These are phyloP conservation scores for Parnassius glacialis DNA, from an alignment of 2,888 invertebrate genomes.

Conservation along the genomic window DNA sequence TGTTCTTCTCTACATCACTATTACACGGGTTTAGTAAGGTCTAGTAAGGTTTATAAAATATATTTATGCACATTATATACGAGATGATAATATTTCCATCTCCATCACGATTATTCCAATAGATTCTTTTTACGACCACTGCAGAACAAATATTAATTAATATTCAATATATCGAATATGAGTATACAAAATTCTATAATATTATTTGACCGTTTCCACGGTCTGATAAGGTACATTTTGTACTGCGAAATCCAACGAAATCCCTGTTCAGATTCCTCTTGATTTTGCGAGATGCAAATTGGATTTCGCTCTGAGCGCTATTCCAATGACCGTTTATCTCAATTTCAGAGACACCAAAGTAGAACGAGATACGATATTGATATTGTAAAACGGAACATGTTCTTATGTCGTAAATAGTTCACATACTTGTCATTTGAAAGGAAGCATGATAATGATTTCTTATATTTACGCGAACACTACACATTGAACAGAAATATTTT, in stretches of 20 bases:
- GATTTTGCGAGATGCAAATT: conserved; percentile 63
- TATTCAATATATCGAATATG: background rate
- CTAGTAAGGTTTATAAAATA: no score
- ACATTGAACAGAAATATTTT: no score
- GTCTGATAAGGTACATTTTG: no score
- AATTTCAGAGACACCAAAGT: conserved; percentile 43
- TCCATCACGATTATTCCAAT: no score
- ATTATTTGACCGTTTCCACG: conserved; percentile 1
- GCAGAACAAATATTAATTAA: background rate
- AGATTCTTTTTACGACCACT: no score
- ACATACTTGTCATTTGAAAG: no score
- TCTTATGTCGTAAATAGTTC: conserved; percentile 2
- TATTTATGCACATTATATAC: no score
- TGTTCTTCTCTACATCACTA: no score
- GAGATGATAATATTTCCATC: no score
- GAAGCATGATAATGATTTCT: no score
- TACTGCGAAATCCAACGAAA: background rate
- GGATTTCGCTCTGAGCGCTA: conserved; percentile 66
- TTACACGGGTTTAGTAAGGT: no score
- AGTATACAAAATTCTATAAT: background rate
- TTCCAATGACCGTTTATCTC: conserved; percentile 66
- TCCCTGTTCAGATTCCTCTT: conserved; percentile 43
- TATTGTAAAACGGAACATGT: conserved; percentile 11
- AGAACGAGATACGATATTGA: conserved; percentile 42
- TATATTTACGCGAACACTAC: no score